Evolutionary conservation across 1,140 invertebrate genomes (phyloP).

Genomic region (Papilio dardanus): DNA sequence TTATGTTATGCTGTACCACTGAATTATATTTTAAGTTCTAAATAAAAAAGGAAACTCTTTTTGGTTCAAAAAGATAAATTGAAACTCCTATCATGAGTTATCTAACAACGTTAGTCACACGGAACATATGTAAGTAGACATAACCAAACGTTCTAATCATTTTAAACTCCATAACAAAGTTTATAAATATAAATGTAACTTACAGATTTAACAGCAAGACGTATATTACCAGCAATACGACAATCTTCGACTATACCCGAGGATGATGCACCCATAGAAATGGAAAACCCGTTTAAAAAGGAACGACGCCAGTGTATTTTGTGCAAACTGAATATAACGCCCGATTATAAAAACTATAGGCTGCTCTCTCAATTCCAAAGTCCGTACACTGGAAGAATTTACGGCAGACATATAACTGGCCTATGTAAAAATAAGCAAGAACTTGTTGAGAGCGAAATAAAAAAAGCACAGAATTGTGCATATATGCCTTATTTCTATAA

Average conservation of each 20-base stretch:
- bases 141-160: background rate
- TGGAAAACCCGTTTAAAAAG: constrained; percentile 93
- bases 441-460: constrained; percentile 87
- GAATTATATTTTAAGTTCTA: background rate
- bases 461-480: constrained; percentile 87
- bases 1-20: background rate
- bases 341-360: constrained; percentile 96
- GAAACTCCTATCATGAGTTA: constrained; percentile 14
- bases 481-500: constrained; percentile 91
- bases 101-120: background rate
- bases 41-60: background rate
- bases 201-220: constrained; percentile 56
- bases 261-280: constrained; percentile 84
- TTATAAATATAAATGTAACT: constrained; percentile 32
- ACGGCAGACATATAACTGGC: constrained; percentile 95
- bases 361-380: constrained; percentile 98
- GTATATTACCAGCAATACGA: constrained; percentile 46
- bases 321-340: constrained; percentile 92
- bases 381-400: constrained; percentile 94
- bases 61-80: background rate
- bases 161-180: background rate
- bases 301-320: constrained; percentile 90
- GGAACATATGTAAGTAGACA: constrained; percentile 25
- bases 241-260: constrained; percentile 47
- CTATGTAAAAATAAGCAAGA: constrained; percentile 90